Percentiles rank a stretch among this genome's conserved stretches.
These are phyloP conservation scores for Baccha elongata DNA, from an alignment of 2,888 invertebrate species.

Conservation along the genomic window DNA sequence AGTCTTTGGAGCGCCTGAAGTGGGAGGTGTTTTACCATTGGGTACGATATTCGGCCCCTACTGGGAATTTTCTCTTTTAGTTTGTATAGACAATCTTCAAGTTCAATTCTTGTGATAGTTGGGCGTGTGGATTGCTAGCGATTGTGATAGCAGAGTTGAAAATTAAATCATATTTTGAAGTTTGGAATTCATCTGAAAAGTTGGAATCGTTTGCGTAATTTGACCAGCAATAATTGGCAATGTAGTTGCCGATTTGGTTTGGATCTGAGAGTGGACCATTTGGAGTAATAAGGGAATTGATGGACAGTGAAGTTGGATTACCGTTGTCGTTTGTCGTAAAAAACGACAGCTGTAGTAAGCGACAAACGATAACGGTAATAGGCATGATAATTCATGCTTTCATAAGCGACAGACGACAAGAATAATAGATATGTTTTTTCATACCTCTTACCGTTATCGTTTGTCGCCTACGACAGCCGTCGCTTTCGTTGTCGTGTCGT, in stretches of 20 bases:
- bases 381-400: too few relatives aligned
- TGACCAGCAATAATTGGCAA: conserved; percentile 2
- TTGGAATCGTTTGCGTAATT: background rate
- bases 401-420: too few relatives aligned
- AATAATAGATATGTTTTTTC: too few relatives aligned
- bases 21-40: conserved; percentile 24
- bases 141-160: background rate
- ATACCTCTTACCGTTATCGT: too few relatives aligned
- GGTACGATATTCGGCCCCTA: conserved; percentile 22
- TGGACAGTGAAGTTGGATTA: background rate
- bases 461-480: too few relatives aligned
- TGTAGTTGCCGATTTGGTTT: background rate
- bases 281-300: background rate
- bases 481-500: too few relatives aligned
- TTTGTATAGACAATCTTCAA: background rate
- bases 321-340: too few relatives aligned
- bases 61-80: conserved; percentile 21
- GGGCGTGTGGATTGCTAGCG: background rate
- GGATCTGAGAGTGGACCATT: background rate
- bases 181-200: conserved; percentile 2
- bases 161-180: background rate
- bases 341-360: too few relatives aligned
- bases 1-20: background rate
- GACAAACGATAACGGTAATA: too few relatives aligned
- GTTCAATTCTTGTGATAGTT: background rate